phyloP scores from a whole-genome alignment of 2,888 invertebrate species.

The Limulus polyphemus region DNA sequence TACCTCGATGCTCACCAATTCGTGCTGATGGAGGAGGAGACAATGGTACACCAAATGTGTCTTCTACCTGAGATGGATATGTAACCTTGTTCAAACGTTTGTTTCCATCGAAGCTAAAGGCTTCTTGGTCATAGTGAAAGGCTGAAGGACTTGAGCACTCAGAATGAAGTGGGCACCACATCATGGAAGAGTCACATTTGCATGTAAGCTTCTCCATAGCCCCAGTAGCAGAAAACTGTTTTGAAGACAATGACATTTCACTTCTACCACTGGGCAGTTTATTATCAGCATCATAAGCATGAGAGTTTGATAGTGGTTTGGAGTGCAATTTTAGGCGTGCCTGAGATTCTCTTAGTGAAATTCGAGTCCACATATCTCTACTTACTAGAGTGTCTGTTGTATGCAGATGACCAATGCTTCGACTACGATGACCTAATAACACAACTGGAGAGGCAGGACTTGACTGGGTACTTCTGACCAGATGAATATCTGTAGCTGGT shows the following conservation, averaged over 20 bases:
- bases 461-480: background rate
- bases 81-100: background rate
- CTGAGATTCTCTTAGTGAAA: background rate
- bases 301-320: background rate
- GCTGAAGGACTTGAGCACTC: background rate
- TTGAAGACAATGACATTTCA: background rate
- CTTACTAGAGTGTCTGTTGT: slow-evolving; percentile 48
- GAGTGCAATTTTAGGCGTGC: background rate
- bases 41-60: background rate
- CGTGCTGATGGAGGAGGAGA: background rate
- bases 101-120: no score
- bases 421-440: slow-evolving; percentile 59
- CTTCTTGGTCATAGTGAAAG: background rate
- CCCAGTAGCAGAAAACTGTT: background rate
- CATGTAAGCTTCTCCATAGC: background rate
- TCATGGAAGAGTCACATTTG: no score
- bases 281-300: background rate
- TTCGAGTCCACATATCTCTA: background rate
- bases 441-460: slow-evolving; percentile 9
- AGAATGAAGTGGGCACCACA: background rate
- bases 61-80: background rate
- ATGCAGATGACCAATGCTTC: slow-evolving; percentile 77
- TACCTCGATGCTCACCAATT: slow-evolving; percentile 20
- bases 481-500: background rate
- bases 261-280: background rate